A percentile compares a stretch with the other conserved stretches of the same genome.
Evolutionary conservation across 1,140 invertebrate genomes (phyloP).

Genomic region (Glossosoma conforme): DNA sequence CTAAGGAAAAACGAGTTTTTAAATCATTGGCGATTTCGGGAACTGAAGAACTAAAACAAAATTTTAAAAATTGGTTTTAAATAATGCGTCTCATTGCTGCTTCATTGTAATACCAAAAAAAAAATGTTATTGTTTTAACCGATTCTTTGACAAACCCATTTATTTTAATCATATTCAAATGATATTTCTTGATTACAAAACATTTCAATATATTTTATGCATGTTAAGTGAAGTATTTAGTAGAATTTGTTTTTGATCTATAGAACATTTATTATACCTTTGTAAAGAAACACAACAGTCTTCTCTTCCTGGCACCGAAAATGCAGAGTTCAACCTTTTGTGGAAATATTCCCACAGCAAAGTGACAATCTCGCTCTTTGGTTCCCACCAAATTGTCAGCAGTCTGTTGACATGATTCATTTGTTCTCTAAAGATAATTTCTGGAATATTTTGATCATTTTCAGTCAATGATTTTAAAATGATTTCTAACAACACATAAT

Average conservation of each 20-base stretch:
- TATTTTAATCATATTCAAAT: no score
- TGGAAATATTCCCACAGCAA: slow-evolving; percentile 31
- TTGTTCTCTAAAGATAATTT: slow-evolving; percentile 16
- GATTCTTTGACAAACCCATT: no score
- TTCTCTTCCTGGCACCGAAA: slow-evolving; percentile 15
- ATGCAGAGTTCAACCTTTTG: slow-evolving; percentile 27
- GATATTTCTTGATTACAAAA: slow-evolving; percentile 4
- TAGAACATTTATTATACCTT: slow-evolving; percentile 6
- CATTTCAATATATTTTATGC: background rate
- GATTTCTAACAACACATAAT: slow-evolving; percentile 25
- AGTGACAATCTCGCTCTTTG: slow-evolving; percentile 25
- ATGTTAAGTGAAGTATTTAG: background rate
- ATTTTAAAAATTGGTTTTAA: background rate
- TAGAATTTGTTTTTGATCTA: background rate
- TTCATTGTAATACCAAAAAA: no score
- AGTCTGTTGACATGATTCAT: slow-evolving; percentile 22
- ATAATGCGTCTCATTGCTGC: background rate
- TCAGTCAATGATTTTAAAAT: slow-evolving; percentile 14
- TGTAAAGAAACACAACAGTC: slow-evolving; percentile 10
- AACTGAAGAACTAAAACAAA: slow-evolving; percentile 22
- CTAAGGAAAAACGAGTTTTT: slow-evolving; percentile 13
- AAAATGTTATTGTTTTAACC: no score
- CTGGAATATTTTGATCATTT: slow-evolving; percentile 17
- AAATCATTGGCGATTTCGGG: slow-evolving; percentile 19
- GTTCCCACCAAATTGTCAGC: slow-evolving; percentile 24